A percentile compares a stretch with the other conserved stretches of the same genome.
Evolutionary conservation across 2,797 vertebrate genomes (phyloP).

Genomic region (Pangasius larnaudii): DNA sequence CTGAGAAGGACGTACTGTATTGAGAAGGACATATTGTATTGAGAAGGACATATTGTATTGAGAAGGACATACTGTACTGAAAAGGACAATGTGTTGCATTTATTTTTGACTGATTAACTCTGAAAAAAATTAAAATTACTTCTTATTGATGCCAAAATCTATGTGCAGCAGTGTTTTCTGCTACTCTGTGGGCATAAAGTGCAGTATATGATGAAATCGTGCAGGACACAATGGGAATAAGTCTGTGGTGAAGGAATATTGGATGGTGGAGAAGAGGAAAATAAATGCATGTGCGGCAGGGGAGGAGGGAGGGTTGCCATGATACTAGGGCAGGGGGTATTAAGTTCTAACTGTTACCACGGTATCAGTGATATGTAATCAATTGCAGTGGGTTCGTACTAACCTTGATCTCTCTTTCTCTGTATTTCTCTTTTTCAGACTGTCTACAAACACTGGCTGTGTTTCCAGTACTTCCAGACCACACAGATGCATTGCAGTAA

Average conservation of each 20-base stretch:
- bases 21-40: background rate
- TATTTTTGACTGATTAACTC: background rate
- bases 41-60: background rate
- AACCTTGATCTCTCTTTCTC: conserved; percentile 47
- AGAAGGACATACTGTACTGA: background rate
- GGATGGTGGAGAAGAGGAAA: conserved; percentile 10
- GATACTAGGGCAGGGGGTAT: conserved; percentile 46
- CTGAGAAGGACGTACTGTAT: background rate
- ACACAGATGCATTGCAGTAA: conserved; percentile 97
- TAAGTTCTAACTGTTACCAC: conserved; percentile 47
- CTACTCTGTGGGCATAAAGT: background rate
- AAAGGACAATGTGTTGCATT: background rate
- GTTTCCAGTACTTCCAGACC: conserved; percentile 99
- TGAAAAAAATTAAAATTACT: background rate
- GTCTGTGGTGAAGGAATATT: background rate
- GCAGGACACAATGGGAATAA: background rate
- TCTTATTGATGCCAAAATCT: background rate
- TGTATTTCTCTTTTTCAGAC: conserved; percentile 73
- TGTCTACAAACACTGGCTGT: conserved; percentile 99
- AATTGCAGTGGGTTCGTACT: conserved; percentile 46
- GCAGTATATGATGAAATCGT: background rate
- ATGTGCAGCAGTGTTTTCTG: background rate
- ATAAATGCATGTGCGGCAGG: conserved; percentile 16
- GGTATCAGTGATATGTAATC: conserved; percentile 53
- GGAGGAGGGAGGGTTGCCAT: conserved; percentile 39